Base-by-base conservation (phyloP, 2,888 invertebrate genomes). In the Chrysolina haemoptera region DNA sequence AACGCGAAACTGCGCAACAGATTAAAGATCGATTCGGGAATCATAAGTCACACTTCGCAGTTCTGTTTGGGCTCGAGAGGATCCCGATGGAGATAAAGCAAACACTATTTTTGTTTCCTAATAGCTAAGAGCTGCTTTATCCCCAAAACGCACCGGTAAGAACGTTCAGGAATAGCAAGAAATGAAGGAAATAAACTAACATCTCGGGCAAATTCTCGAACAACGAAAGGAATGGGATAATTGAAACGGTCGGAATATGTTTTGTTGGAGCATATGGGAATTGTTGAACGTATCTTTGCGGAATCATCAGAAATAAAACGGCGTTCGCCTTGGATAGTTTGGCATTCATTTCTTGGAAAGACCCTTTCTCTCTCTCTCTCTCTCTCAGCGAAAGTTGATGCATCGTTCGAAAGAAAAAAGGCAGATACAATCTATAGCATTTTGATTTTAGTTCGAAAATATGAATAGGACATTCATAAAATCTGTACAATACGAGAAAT, bases 31-130 rank as follows among this genome's bases (percentile, higher is more conserved):
- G 72, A 78, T 78, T 65, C 63, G 43, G 48, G 71, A 71, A 73
- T 70, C 73, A 75, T 78, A 76, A 74, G 74, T 76, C 70, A 77
- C 74, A 75, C 75, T 76, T 75, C 70, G 65, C 67, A 62, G 68
- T 73, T 41, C 71, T 73, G 72, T 68, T 69, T 55, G 50, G 35
- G 35, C 65, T 65, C 46, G 1, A 64, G 78, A 73, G 71, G 70
- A 79, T 78, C 77, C 77, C 80, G 72, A 75, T 79, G 80, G 79
- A 82, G 81, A 82, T 80, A 82, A 82, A 78, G 82, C 84, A 84
- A 84, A 84, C 84, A 83, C 83, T 82, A 84, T 83, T 84, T 84
- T 83, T 83, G 84, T 82, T 81, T 82, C 82, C 81, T 84, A 84
- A 84, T 84, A 84, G 83, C 82, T 81, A 80, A 82, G 84, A 80